Percentiles rank a stretch among this genome's conserved stretches.
These are phyloP conservation scores for Panurus biarmicus DNA, from an alignment of 2,113 vertebrate genomes.

Conservation along the genomic window DNA sequence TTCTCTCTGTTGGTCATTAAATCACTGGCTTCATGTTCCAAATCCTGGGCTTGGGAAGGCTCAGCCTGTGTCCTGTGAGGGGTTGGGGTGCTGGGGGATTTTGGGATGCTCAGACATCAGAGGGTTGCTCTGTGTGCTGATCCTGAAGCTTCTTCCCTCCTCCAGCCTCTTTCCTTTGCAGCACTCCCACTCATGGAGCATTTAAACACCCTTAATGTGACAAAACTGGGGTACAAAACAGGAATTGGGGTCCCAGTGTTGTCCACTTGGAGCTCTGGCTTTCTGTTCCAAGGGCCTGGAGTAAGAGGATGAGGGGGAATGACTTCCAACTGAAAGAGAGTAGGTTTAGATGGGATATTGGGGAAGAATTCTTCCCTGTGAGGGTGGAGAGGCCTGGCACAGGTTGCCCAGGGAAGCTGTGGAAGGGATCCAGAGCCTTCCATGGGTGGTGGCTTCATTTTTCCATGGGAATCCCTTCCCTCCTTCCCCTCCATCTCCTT, in stretches of 20 bases:
- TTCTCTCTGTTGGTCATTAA: not conserved
- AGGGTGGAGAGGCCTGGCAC: not conserved
- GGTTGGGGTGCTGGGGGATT: not conserved
- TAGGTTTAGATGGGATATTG: not conserved
- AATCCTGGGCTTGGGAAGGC: not conserved
- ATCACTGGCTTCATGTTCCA: not conserved
- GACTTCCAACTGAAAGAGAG: not conserved
- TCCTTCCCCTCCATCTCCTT: not conserved
- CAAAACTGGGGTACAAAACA: not conserved
- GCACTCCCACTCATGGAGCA: accelerated
- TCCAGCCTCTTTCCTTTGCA: not conserved
- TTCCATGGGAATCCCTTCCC: not conserved
- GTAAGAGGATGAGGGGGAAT: not conserved
- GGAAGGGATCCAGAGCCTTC: not conserved
- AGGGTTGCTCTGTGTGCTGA: not conserved
- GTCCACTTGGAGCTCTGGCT: not conserved
- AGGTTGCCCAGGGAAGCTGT: not conserved
- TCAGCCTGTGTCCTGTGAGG: not conserved
- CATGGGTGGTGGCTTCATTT: not conserved
- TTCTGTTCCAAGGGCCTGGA: not conserved
- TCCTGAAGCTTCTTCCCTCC: not conserved
- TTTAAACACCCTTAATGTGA: not conserved
- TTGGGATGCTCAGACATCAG: not conserved
- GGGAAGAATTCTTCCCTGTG: accelerated
- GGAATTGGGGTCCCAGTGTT: accelerated